Evolutionary conservation across 2,888 invertebrate genomes (phyloP).

Genomic region (Herminia tarsipennalis): DNA sequence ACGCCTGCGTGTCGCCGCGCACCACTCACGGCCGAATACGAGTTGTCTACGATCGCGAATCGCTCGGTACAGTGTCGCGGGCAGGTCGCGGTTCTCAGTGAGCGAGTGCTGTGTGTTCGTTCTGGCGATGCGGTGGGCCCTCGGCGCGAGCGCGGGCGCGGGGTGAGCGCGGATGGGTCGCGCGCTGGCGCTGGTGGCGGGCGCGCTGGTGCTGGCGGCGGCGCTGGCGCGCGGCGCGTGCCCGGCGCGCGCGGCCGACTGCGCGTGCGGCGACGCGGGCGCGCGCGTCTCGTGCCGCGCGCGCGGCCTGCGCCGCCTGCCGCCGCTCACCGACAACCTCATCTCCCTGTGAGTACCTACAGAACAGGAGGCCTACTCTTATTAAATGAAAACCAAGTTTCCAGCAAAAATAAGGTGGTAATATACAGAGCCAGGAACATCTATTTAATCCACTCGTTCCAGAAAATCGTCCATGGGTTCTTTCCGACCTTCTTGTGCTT

Average conservation of each 20-base stretch:
- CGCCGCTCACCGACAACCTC: conserved; percentile 61
- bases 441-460: not conserved
- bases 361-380: not conserved
- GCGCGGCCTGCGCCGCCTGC: conserved; percentile 59
- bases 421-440: no score
- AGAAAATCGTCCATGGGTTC: not conserved
- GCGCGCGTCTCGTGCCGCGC: conserved; percentile 62
- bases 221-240: conserved; percentile 41
- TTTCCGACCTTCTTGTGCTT: no score
- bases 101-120: conserved; percentile 12
- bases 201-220: conserved; percentile 82
- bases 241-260: conserved; percentile 52
- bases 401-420: not conserved
- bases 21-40: not conserved
- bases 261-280: conserved; percentile 63
- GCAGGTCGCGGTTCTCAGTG: not conserved
- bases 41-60: not conserved
- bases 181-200: conserved; percentile 54
- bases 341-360: conserved; percentile 59
- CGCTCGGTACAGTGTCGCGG: not conserved
- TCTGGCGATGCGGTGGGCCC: not conserved
- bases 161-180: conserved; percentile 4
- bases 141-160: conserved; percentile 5
- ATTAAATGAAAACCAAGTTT: not conserved
- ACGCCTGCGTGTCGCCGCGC: not conserved